phyloP scores from a whole-genome alignment of 2,888 invertebrate species.

The Phengaris arion region DNA sequence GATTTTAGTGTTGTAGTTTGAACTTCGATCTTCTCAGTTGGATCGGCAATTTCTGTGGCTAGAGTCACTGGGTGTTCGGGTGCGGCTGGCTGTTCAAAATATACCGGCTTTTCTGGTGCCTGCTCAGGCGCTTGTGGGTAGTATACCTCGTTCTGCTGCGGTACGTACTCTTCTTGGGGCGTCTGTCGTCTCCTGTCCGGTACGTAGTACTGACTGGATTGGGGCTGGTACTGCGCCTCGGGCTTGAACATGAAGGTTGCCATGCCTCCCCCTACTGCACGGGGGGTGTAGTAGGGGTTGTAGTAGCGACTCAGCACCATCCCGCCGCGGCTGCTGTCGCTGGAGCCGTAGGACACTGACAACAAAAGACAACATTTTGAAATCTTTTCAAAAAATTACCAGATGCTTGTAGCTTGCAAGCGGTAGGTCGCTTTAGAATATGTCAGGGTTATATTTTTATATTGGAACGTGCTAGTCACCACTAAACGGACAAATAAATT shows the following conservation, averaged over 20 bases:
- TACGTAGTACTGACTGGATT: slow-evolving; percentile 64
- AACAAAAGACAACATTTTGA: slow-evolving; percentile 28
- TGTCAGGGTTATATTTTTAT: too few relatives aligned
- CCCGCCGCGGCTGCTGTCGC: slow-evolving; percentile 62
- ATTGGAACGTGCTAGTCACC: too few relatives aligned
- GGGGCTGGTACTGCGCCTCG: slow-evolving; percentile 48
- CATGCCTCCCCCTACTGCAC: slow-evolving; percentile 59
- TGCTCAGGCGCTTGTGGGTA: slow-evolving; percentile 50
- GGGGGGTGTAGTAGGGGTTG: slow-evolving; percentile 65
- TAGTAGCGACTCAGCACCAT: slow-evolving; percentile 70
- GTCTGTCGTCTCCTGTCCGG: slow-evolving; percentile 69
- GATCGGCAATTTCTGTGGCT: slow-evolving; percentile 55
- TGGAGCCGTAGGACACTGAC: slow-evolving; percentile 66
- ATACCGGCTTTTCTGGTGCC: slow-evolving; percentile 48
- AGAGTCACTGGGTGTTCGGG: slow-evolving; percentile 46
- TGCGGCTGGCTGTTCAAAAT: slow-evolving; percentile 20
- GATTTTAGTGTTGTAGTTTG: slow-evolving; percentile 56
- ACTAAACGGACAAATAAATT: too few relatives aligned
- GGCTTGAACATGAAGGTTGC: slow-evolving; percentile 69
- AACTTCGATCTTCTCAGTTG: slow-evolving; percentile 57
- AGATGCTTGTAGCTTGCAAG: too few relatives aligned
- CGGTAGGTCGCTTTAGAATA: too few relatives aligned
- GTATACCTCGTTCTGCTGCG: slow-evolving; percentile 69
- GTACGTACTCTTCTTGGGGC: slow-evolving; percentile 56
- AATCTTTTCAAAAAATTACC: background rate